Evolutionary conservation across 2,113 vertebrate genomes (phyloP).

Genomic region (Sprattus sprattus): DNA sequence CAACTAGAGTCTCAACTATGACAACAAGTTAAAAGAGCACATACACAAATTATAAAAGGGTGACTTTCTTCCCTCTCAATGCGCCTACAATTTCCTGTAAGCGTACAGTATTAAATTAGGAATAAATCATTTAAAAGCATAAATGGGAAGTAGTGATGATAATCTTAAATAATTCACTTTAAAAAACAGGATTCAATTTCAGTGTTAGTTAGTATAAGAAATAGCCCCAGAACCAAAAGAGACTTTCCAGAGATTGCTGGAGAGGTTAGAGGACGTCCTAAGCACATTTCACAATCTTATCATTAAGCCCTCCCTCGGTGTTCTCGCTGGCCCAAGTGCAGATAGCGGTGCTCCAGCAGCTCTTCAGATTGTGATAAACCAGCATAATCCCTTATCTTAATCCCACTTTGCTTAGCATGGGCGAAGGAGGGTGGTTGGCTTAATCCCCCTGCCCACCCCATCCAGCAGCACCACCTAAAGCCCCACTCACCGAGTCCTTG

Average conservation of each 20-base stretch:
- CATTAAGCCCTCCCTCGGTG: neutral
- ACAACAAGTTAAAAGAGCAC: neutral
- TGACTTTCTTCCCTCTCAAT: neutral
- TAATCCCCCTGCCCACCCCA: neutral
- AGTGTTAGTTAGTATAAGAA: neutral
- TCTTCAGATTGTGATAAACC: constrained; percentile 28
- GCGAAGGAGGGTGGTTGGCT: neutral
- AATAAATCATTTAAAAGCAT: neutral
- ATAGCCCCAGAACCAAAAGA: neutral
- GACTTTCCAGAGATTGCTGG: neutral
- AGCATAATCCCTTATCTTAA: constrained; percentile 37
- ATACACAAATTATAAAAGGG: neutral
- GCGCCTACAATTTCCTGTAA: neutral
- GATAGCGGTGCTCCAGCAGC: constrained; percentile 12
- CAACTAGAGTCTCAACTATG: neutral
- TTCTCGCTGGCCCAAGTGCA: constrained; percentile 21
- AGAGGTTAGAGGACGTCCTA: neutral
- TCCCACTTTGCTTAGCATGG: constrained; percentile 12
- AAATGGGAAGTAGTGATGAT: neutral
- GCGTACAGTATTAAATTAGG: neutral
- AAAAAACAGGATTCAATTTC: neutral
- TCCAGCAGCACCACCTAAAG: neutral
- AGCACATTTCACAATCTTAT: neutral
- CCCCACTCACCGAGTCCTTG: constrained; percentile 84
- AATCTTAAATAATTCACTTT: neutral